phyloP scores from a whole-genome alignment of 2,888 invertebrate genomes.

The Tenthredo scrophulariae region DNA sequence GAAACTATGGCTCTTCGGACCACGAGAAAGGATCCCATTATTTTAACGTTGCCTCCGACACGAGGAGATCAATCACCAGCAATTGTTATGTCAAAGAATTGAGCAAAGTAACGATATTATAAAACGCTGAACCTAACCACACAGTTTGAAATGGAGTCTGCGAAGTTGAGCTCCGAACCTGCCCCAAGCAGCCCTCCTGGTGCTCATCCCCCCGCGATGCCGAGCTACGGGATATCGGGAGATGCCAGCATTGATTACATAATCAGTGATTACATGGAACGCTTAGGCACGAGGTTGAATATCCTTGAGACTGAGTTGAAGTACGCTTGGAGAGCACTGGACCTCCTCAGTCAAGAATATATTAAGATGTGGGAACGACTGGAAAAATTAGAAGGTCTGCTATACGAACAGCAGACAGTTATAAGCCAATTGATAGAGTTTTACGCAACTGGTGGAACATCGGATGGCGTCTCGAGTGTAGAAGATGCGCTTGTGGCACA shows the following conservation, averaged over 20 bases:
- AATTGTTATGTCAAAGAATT: constrained; percentile 62
- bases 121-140: background rate
- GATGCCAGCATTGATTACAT: constrained; percentile 83
- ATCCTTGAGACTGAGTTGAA: constrained; percentile 94
- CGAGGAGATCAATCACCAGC: constrained; percentile 36
- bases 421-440: constrained; percentile 92
- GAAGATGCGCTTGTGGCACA: constrained; percentile 68
- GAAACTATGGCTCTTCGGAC: constrained; percentile 62
- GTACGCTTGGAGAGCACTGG: constrained; percentile 95
- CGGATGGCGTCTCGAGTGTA: constrained; percentile 71
- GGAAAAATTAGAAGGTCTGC: constrained; percentile 91
- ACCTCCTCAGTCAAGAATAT: constrained; percentile 94
- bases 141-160: constrained; percentile 69
- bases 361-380: constrained; percentile 96
- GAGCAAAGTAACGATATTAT: constrained; percentile 63
- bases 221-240: constrained; percentile 64
- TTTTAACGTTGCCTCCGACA: constrained; percentile 43
- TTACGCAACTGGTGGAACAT: constrained; percentile 83
- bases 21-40: constrained; percentile 64
- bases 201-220: constrained; percentile 68
- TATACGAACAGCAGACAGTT: constrained; percentile 94
- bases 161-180: constrained; percentile 68
- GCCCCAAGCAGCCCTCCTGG: constrained; percentile 66
- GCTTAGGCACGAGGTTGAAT: constrained; percentile 91
- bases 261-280: constrained; percentile 94